Evolutionary conservation across 2,797 vertebrate species (phyloP), one percentile per base, ranked within the genome.

Genomic region (Thalassophryne amazonica): DNA sequence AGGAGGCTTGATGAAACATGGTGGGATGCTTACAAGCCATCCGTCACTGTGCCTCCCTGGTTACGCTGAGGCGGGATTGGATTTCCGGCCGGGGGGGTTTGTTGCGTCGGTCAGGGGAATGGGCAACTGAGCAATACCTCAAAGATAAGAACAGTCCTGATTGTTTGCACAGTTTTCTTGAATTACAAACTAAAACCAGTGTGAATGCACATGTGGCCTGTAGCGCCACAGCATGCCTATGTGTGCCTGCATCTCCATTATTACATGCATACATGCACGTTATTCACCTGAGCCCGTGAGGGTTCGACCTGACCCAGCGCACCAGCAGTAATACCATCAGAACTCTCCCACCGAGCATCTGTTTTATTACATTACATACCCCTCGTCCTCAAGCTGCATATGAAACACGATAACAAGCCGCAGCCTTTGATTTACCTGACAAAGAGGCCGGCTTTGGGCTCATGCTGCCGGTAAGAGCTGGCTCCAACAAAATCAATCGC

Each of bases 1-100:
- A 60, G 70, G 52, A 65, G 68, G 73, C 64, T 70, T 69, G 78
- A 84, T 84, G 82, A 85, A 84, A 87, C 83, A 81, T 73, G 73
- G 69, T 60, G 73, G 71, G 73, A 75, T 59, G 77, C 82, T 83
- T 78, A 78, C 80, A 70, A 78, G 74, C 66, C 48, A 87, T 87
- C 79, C 73, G 80, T 87, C 85, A 87, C 42, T 4, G 49, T 31
- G 2, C 69, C 72, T 71, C 59, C 50, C 46, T 7, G 35, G 27
- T 64, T 78, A 48, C 60, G 47, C 34, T 13, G 72, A 69, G 62
- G 42, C 22, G 11, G 75, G 81, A 85, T 84, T 81, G 71, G 80
- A 81, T 84, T 84, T 73, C 58, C 32, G 43, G 63, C 69, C 20
- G 7, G 55, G 48, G 73, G 73, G 71, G 78, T 74, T 70, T 73